phyloP scores from a whole-genome alignment of 2,113 vertebrate species.

The Nasalis larvatus region DNA sequence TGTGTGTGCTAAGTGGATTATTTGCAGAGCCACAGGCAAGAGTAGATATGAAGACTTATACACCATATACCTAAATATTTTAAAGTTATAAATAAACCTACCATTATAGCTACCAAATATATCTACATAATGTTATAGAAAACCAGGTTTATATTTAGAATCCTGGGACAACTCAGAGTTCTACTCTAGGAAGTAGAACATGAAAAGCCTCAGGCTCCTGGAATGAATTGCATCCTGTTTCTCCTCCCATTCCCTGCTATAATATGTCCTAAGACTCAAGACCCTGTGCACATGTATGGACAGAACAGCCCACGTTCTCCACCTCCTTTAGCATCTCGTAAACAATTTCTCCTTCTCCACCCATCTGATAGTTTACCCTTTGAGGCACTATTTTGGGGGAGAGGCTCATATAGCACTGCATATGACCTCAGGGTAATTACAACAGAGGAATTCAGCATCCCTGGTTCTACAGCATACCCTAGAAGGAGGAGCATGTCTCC shows the following conservation, averaged over 20 bases:
- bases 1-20: not conserved
- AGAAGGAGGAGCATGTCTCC: not conserved
- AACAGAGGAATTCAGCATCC: not conserved
- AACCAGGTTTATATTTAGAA: not conserved
- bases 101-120: not conserved
- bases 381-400: not conserved
- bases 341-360: not conserved
- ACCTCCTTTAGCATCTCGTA: not conserved
- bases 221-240: not conserved
- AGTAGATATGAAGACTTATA: not conserved
- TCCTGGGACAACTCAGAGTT: not conserved
- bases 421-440: not conserved
- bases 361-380: not conserved
- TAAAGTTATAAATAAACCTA: not conserved
- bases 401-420: not conserved
- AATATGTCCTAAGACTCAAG: not conserved
- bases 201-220: not conserved
- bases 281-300: not conserved
- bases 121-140: not conserved
- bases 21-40: not conserved
- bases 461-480: not conserved
- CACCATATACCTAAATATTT: not conserved
- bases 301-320: not conserved
- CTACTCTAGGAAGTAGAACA: not conserved
- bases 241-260: not conserved